Base-by-base conservation (phyloP, 2,888 invertebrate genomes). In the Seladonia tumulorum region DNA sequence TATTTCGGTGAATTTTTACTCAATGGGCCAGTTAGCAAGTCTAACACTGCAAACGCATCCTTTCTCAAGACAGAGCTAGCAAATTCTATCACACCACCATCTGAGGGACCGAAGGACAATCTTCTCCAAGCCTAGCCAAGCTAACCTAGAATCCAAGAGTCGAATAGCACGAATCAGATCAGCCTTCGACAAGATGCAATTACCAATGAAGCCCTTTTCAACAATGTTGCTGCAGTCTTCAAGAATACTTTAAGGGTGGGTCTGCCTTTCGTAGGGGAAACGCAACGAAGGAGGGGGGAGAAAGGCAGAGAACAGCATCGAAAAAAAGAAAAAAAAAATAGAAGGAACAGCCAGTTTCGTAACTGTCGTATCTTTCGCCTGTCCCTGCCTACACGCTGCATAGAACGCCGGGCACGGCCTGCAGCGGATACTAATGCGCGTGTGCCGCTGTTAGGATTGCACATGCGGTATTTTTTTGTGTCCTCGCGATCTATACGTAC, bases 381-480 rank as follows among this genome's bases (percentile, higher is more conserved):
- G 79, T 81, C 74, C 74, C 85, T 79, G 35, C 80, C 81, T 86
- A 76, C 81, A 83, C 87, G 84, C 80, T 68, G 82, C 86, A 82
- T 81, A 88, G 79, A 80, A 76, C 86, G n/a, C 60, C 78, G 76
- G 63, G 86, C 82, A 85, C 81, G 88, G 89, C 85, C 82, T 88
- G 89, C 84, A 77, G 85, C 83, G 87, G 85, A 87, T 85, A 88
- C 82, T 87, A 86, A 89, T 87, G 89, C 89, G 81, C 87, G 87
- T 87, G 88, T 82, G 76, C 86, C 76, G 87, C 86, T 78, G 82
- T 87, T 86, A 86, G 87, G 90, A 92, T 92, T 91, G 92, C 92
- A 92, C 91, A 91, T 87, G 89, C 88, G 87, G 89, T 87, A 89
- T 88, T 90, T 90, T 90, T 90, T 90, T 87, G 87, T 90, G 76